Percentiles rank a stretch among this genome's conserved stretches.
Conservation (phyloP, 92 coral and sea anemone species). For the Zoanthus sansibaricus region DNA sequence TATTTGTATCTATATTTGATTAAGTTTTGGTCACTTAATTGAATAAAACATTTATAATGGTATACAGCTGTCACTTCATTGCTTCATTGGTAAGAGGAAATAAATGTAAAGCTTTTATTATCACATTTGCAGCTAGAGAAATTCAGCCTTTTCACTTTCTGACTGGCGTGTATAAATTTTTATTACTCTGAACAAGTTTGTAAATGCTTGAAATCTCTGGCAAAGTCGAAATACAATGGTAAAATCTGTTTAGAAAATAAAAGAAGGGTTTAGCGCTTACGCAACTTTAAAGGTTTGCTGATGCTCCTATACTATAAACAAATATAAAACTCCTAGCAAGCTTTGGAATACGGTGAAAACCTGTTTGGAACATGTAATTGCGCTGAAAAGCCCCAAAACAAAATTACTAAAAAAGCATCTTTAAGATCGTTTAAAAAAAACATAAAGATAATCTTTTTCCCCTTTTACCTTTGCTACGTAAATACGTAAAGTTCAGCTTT, state of each 20-base stretch:
- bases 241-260: neutral
- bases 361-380: no score
- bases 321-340: neutral
- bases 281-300: neutral
- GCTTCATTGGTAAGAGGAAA: no score
- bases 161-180: neutral
- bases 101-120: no score
- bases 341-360: neutral
- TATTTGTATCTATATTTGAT: neutral
- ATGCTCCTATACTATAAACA: neutral
- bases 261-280: neutral
- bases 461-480: no score
- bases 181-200: neutral
- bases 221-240: neutral
- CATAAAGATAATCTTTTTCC: no score
- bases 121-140: no score
- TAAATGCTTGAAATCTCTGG: neutral
- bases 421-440: neutral
- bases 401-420: neutral
- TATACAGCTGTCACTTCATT: conserved; percentile 1
- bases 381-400: neutral
- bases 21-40: neutral
- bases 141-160: neutral
- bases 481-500: no score
- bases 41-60: neutral